Evolutionary conservation across 2,888 invertebrate genomes (phyloP).

Genomic region (Chromoteleia sp.): DNA sequence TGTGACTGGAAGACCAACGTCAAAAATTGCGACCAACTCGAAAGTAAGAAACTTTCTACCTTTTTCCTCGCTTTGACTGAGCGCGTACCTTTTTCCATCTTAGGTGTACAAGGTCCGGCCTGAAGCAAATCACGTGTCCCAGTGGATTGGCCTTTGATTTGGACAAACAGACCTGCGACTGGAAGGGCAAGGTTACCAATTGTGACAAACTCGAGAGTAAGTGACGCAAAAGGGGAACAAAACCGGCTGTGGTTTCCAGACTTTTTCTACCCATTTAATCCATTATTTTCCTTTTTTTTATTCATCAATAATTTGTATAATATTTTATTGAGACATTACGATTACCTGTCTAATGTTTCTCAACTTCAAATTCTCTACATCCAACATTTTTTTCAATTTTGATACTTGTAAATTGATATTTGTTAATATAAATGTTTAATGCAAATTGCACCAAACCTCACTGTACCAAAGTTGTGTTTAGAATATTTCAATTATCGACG

Average conservation of each 20-base stretch:
- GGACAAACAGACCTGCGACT: constrained; percentile 99
- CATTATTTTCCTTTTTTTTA: constrained; percentile 12
- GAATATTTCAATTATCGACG: no score
- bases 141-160: constrained; percentile 98
- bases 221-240: constrained; percentile 85
- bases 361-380: no score
- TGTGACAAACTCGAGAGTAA: constrained; percentile 99
- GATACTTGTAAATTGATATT: no score
- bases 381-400: no score
- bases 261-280: constrained; percentile 54
- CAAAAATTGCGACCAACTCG: constrained; percentile 96
- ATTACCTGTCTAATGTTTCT: no score
- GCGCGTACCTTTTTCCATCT: constrained; percentile 86
- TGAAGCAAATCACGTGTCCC: constrained; percentile 98
- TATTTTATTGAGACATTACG: no score
- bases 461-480: no score
- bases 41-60: constrained; percentile 90
- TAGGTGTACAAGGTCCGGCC: constrained; percentile 97
- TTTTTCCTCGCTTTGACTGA: constrained; percentile 76
- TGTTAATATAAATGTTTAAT: no score
- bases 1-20: constrained; percentile 99
- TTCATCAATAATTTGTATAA: background rate
- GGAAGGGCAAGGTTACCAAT: constrained; percentile 99
- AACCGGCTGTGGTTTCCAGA: constrained; percentile 52
- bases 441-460: no score